Conservation (phyloP, 2,888 invertebrate species). For the Ditylenchus weischeri region DNA sequence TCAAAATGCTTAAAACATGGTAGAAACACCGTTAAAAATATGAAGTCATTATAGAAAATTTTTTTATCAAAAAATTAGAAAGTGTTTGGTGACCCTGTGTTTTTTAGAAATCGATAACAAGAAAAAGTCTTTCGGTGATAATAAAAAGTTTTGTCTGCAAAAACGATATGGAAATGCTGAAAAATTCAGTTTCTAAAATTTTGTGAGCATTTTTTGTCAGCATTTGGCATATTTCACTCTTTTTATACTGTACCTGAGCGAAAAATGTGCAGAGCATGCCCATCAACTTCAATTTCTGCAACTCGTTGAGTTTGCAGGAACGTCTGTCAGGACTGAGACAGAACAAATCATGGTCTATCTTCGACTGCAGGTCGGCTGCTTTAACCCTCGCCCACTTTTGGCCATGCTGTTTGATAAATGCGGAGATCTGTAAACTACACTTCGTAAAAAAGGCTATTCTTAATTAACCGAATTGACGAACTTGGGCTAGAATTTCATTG, state of each 20-base stretch:
- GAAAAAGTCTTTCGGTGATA: too few species aligned
- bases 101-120: too few species aligned
- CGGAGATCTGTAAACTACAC: neutral
- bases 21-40: too few species aligned
- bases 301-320: slow-evolving; percentile 10
- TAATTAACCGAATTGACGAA: neutral
- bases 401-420: slow-evolving; percentile 18
- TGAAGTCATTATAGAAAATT: too few species aligned
- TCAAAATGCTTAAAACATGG: too few species aligned
- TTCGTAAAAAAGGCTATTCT: neutral
- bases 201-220: too few species aligned
- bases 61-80: too few species aligned
- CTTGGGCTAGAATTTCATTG: slow-evolving; percentile 7
- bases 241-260: neutral
- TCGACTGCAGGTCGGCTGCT: slow-evolving; percentile 18
- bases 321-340: slow-evolving; percentile 20
- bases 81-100: too few species aligned
- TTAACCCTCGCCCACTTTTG: slow-evolving; percentile 12
- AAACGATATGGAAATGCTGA: too few species aligned
- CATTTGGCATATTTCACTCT: too few species aligned
- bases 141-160: too few species aligned
- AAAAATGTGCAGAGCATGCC: slow-evolving; percentile 16
- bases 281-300: slow-evolving; percentile 17
- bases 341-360: slow-evolving; percentile 18
- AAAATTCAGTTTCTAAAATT: too few species aligned